Conservation (phyloP, 2,888 invertebrate genomes). For the Drosophila anceps region DNA sequence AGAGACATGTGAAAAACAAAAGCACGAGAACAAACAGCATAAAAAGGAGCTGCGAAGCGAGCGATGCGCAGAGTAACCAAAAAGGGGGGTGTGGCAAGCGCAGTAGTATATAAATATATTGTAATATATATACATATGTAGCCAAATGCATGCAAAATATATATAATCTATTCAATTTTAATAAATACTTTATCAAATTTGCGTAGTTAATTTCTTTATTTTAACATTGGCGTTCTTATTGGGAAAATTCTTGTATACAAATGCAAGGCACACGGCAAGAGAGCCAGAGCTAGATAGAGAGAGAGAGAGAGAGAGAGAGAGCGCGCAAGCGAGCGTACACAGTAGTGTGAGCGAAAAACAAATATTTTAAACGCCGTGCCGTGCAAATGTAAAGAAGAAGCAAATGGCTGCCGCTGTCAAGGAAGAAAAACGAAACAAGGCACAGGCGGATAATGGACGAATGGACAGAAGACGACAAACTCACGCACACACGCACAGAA, state of each 20-base stretch:
- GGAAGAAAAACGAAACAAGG: slow-evolving; percentile 73
- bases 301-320: no score
- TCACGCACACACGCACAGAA: slow-evolving; percentile 23
- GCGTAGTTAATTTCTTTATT: slow-evolving; percentile 35
- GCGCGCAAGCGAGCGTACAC: slow-evolving; percentile 15
- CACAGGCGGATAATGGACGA: slow-evolving; percentile 55
- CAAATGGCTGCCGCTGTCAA: slow-evolving; percentile 76
- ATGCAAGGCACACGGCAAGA: slow-evolving; percentile 48
- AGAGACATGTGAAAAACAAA: slow-evolving; percentile 74
- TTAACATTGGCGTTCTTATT: slow-evolving; percentile 61
- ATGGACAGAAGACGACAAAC: slow-evolving; percentile 36
- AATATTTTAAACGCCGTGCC: slow-evolving; percentile 48
- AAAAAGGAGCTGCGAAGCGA: slow-evolving; percentile 30
- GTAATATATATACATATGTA: not conserved
- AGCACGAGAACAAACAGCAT: slow-evolving; percentile 53
- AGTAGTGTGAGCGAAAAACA: slow-evolving; percentile 34
- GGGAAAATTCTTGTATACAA: slow-evolving; percentile 76
- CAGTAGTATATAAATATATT: not conserved
- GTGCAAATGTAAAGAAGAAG: slow-evolving; percentile 65
- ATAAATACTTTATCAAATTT: slow-evolving; percentile 21
- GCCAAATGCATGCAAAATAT: not conserved
- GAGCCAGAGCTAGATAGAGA: no score
- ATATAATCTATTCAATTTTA: slow-evolving; percentile 1
- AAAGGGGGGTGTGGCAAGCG: slow-evolving; percentile 56
- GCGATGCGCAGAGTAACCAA: slow-evolving; percentile 45